phyloP scores from a whole-genome alignment of 2,797 vertebrate genomes.

The Hyperoplus immaculatus region DNA sequence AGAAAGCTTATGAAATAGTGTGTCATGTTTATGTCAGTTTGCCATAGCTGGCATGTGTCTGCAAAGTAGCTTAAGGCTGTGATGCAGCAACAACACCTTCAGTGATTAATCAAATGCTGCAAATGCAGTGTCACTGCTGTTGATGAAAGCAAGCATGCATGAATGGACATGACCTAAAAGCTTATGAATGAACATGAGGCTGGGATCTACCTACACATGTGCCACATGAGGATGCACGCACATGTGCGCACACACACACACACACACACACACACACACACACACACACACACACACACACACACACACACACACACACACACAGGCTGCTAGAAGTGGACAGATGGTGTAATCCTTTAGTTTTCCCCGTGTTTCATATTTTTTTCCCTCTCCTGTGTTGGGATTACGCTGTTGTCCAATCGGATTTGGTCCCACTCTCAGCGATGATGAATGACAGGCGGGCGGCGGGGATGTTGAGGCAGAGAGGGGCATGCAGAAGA shows the following conservation, averaged over 20 bases:
- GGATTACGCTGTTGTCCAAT: slow-evolving; percentile 80
- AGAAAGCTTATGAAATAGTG: not conserved
- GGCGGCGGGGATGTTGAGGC: slow-evolving; percentile 37
- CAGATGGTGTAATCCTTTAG: slow-evolving; percentile 83
- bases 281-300: slow-evolving; percentile 18
- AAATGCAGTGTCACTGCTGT: slow-evolving; percentile 28
- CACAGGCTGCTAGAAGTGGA: slow-evolving; percentile 43
- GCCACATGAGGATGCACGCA: not conserved
- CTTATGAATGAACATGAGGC: slow-evolving; percentile 63
- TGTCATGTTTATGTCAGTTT: not conserved
- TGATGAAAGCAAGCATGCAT: slow-evolving; percentile 44
- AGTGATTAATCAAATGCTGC: slow-evolving; percentile 16
- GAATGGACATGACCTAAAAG: slow-evolving; percentile 52
- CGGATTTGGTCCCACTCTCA: slow-evolving; percentile 67
- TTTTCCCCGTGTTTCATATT: slow-evolving; percentile 75
- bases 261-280: slow-evolving; percentile 20
- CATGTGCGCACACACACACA: too few species aligned
- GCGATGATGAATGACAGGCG: slow-evolving; percentile 73
- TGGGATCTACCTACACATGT: slow-evolving; percentile 19
- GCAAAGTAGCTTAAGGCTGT: slow-evolving; percentile 23
- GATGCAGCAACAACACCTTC: slow-evolving; percentile 56
- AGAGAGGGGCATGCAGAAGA: slow-evolving; percentile 32
- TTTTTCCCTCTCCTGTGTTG: slow-evolving; percentile 59
- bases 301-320: slow-evolving; percentile 40
- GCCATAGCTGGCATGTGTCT: not conserved